Evolutionary conservation across 2,113 vertebrate species (phyloP).

Genomic region (Macrotis lagotis): DNA sequence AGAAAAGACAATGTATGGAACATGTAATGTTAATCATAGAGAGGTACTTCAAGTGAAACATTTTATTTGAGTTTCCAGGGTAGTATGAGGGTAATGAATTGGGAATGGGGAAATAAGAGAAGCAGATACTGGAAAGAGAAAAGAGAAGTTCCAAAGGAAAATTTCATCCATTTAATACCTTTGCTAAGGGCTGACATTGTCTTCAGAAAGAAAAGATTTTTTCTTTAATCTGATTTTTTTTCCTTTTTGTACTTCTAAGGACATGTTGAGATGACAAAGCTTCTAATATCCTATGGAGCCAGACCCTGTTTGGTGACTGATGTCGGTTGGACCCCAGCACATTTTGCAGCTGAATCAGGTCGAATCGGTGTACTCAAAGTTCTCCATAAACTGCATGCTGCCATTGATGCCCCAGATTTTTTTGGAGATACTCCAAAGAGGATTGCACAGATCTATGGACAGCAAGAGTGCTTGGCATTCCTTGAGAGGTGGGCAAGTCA

Average conservation of each 20-base stretch:
- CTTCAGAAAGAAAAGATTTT: not conserved
- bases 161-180: not conserved
- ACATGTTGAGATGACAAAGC: conserved; percentile 81
- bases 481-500: conserved; percentile 84
- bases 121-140: not conserved
- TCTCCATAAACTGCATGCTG: conserved; percentile 88
- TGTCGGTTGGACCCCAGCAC: conserved; percentile 91
- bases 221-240: not conserved
- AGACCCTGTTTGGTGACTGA: conserved; percentile 86
- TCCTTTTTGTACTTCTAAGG: conserved; percentile 79
- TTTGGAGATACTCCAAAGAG: conserved; percentile 90
- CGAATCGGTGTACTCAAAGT: conserved; percentile 85
- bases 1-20: not conserved
- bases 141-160: not conserved
- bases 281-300: conserved; percentile 89
- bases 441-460: conserved; percentile 92
- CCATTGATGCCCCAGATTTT: conserved; percentile 87
- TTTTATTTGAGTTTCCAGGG: not conserved
- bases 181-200: not conserved
- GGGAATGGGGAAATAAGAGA: not conserved
- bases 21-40: too few relatives aligned
- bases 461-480: conserved; percentile 88
- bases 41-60: not conserved
- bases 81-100: not conserved
- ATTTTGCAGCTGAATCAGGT: conserved; percentile 91